Evolutionary conservation across 2,888 invertebrate genomes (phyloP), one percentile per base, ranked within the genome.

Genomic region (Microdon myrmicae): DNA sequence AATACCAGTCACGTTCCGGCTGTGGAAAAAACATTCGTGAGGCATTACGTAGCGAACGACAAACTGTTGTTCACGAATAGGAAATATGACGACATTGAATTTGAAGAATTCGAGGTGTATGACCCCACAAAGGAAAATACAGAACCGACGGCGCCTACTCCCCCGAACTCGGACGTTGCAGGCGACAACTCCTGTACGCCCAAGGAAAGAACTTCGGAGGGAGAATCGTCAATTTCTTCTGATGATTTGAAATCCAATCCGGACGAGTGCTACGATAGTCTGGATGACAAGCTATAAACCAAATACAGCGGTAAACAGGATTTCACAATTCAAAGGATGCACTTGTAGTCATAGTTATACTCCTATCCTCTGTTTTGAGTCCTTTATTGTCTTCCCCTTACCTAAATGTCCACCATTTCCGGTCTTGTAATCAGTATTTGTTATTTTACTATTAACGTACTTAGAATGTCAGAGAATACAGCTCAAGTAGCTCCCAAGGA

Each of bases 41-140:
- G 85, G 69, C 84, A 83, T 70, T 84, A 86, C 67, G 84, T 86
- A 64, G 83, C 86, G 32, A 86, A 86, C 71, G 84, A 85, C 49
- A 83, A 81, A 53, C 84, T 85, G 72, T 83, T 84, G 72, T 86
- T 85, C 68, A 81, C 80, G 66, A 82, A 83, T 7, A 85, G 84
- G 67, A 88, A 88, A 75, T 87, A 88, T 70, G 88, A 89, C 29
- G 91, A 92, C 71, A 92, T 92, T 86, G 91, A 92, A 70, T 92
- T 92, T 70, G 92, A 92, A 79, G 89, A 89, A 71, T 90, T 89
- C 69, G 88, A 89, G 81, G 86, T 90, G 43, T 83, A 88, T 74
- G 88, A 79, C 72, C 80, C 79, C n/a, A 70, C 72, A 48, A 78
- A 76, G 49, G 75, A 76, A 32, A 71, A 67, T 28, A 68, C 69